A percentile compares a stretch with the other conserved stretches of the same genome.
Conservation (phyloP, 2,888 invertebrate genomes). For the Nymphalis urticae region DNA sequence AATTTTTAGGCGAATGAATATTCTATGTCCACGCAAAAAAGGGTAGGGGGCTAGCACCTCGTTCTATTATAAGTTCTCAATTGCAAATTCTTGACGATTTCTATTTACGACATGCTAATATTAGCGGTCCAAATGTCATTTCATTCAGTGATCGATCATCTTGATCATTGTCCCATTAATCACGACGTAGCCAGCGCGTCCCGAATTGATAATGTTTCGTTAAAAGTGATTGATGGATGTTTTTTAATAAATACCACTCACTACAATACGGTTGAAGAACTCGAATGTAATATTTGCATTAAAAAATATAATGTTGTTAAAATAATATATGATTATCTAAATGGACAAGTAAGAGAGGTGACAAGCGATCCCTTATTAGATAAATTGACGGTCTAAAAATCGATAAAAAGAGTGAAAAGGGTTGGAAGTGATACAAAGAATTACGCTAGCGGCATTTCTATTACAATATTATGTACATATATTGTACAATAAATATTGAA, state of each 20-base stretch:
- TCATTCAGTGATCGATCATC: slow-evolving; percentile 32
- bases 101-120: slow-evolving; percentile 1
- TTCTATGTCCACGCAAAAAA: too few relatives aligned
- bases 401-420: background rate
- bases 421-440: too few relatives aligned
- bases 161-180: slow-evolving; percentile 37
- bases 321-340: too few relatives aligned
- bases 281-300: background rate
- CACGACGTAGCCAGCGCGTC: slow-evolving; percentile 30
- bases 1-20: too few relatives aligned
- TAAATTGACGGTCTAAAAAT: background rate
- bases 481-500: too few relatives aligned
- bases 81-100: background rate
- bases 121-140: slow-evolving; percentile 20
- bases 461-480: too few relatives aligned
- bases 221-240: slow-evolving; percentile 34
- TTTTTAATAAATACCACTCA: slow-evolving; percentile 32
- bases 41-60: too few relatives aligned
- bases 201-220: slow-evolving; percentile 38
- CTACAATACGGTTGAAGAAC: background rate
- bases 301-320: background rate
- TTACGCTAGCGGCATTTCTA: too few relatives aligned
- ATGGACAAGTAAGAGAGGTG: too few relatives aligned
- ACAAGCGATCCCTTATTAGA: too few relatives aligned
- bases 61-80: background rate